phyloP scores from a whole-genome alignment of 1,140 invertebrate species.

The Cydia splendana region DNA sequence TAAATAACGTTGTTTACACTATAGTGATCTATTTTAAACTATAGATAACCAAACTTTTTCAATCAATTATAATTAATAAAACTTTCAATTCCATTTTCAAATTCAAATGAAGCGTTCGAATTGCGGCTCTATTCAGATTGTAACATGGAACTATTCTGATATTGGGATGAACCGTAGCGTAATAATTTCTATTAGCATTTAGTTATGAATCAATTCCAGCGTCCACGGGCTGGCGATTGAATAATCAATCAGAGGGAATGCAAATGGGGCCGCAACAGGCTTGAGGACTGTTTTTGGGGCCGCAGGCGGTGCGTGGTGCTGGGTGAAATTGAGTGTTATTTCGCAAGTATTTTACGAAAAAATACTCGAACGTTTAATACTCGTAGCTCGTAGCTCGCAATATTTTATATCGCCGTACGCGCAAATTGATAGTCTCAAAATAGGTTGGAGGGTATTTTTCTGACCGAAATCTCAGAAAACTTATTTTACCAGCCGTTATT shows the following conservation, averaged over 20 bases:
- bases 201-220: slow-evolving; percentile 63
- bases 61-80: slow-evolving; percentile 28
- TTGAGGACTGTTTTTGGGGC: slow-evolving; percentile 22
- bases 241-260: slow-evolving; percentile 75
- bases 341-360: background rate
- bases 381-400: background rate
- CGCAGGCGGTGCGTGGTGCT: background rate
- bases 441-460: too few relatives aligned
- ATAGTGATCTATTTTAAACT: slow-evolving; percentile 15
- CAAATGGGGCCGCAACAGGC: slow-evolving; percentile 70
- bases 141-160: slow-evolving; percentile 24
- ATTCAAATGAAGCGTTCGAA: slow-evolving; percentile 17
- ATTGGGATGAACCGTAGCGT: slow-evolving; percentile 35
- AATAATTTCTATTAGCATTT: slow-evolving; percentile 65
- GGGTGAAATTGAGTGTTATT: background rate
- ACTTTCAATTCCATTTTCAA: slow-evolving; percentile 27
- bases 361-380: background rate
- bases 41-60: slow-evolving; percentile 24
- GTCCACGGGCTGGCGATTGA: slow-evolving; percentile 57
- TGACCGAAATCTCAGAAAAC: too few relatives aligned
- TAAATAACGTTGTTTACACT: too few relatives aligned
- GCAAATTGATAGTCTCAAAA: background rate
- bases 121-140: background rate
- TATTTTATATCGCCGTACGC: background rate
- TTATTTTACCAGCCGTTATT: too few relatives aligned